phyloP scores from a whole-genome alignment of 2,797 vertebrate species.

The Catamblyrhynchus diadema region DNA sequence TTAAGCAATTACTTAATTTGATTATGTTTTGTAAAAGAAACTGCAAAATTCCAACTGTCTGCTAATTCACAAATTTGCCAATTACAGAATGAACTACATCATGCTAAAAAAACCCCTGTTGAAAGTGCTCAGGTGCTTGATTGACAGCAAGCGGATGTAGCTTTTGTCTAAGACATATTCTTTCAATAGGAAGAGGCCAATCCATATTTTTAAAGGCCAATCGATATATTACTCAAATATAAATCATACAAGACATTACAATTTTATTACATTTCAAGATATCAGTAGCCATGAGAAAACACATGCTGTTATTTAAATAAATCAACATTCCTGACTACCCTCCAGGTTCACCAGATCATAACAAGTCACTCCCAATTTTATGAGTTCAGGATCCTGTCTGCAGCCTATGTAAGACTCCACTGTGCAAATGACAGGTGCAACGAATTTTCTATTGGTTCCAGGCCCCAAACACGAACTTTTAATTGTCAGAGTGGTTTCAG shows the following conservation, averaged over 20 bases:
- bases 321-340: accelerated
- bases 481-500: not conserved
- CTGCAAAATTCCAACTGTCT: not conserved
- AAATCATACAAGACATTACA: not conserved
- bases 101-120: not conserved
- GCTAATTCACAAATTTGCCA: not conserved
- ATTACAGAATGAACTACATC: not conserved
- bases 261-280: not conserved
- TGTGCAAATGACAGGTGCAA: not conserved
- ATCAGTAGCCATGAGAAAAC: not conserved
- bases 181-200: not conserved
- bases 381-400: not conserved
- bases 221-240: not conserved
- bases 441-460: not conserved
- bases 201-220: not conserved
- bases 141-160: not conserved
- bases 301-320: not conserved
- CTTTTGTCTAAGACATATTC: not conserved
- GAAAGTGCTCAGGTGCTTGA: not conserved
- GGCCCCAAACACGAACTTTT: not conserved
- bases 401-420: not conserved
- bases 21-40: not conserved
- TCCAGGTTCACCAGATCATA: not conserved
- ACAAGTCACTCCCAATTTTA: not conserved
- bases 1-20: not conserved